Evolutionary conservation across 2,797 vertebrate species (phyloP), one percentile per base, ranked within the genome.

Genomic region (Sus cebifrons): DNA sequence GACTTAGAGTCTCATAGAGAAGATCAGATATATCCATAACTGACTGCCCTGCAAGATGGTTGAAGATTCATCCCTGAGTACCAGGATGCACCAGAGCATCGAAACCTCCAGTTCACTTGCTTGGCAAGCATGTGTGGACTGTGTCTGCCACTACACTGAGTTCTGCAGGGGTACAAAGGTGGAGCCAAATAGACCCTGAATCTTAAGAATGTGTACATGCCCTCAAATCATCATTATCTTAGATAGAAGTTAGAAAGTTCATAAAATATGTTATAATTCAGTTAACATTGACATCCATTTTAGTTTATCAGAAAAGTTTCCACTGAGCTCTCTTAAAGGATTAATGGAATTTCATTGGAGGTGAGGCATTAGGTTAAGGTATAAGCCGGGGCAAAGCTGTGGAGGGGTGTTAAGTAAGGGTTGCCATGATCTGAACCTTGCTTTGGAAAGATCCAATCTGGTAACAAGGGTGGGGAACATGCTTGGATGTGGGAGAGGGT

Each of bases 161-260:
- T 73, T 84, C 77, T 15, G 0, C 71, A 32, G n/a, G 17, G 17
- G 0, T 21, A 54, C 82, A 86, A 21, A 84, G 9, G 6, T 52
- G 7, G 56, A 83, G 58, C 86, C 36, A 52, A 58, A 29, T 64
- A 82, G 75, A 84, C 44, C 2, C 58, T 60, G n/a, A 87, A 32
- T 91, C 56, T 79, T 68, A 81, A 83, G 86, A 60, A 52, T 70
- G 83, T 70, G 58, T 86, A 21, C 21, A 23, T 73, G 32, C 79
- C 60, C 13, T 92, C 36, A 93, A 70, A 16, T 92, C 49, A 82
- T 54, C 64, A 79, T 79, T 92, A 29, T 94, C 54, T 94, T 91
- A 84, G 54, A n/a, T 15, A 70, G 44, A 81, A 83, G 71, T 87
- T 67, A 85, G 54, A 92, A 88, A 60, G 9, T 70, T 83, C 82